A percentile compares a stretch with the other conserved stretches of the same genome.
These are phyloP conservation scores for Cantharis flavilabris DNA, from an alignment of 2,888 invertebrate species.

Conservation along the genomic window DNA sequence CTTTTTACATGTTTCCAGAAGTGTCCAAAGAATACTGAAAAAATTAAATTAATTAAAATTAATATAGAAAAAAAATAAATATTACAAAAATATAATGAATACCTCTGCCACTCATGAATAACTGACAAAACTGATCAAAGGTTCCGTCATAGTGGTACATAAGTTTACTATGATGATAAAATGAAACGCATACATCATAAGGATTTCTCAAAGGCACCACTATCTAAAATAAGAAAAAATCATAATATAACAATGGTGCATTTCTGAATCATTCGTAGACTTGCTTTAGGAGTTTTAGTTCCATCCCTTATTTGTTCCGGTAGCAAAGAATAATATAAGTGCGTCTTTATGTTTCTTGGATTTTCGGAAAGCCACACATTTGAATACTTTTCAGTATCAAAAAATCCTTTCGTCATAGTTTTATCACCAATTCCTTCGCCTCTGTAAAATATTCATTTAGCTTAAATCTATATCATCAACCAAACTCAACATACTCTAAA, in stretches of 20 bases:
- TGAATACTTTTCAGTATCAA: not conserved
- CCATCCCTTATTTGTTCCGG: slow-evolving; percentile 57
- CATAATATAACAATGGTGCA: too few relatives aligned
- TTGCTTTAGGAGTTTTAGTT: slow-evolving; percentile 50
- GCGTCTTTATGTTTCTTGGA: slow-evolving; percentile 65
- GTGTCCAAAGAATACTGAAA: slow-evolving; percentile 38
- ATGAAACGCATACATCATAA: slow-evolving; percentile 88
- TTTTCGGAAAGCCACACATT: not conserved
- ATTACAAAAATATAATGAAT: not conserved
- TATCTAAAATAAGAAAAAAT: slow-evolving; percentile 60
- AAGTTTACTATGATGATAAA: slow-evolving; percentile 79
- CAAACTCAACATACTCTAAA: slow-evolving; percentile 59
- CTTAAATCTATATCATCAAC: not conserved
- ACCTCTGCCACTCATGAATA: slow-evolving; percentile 69
- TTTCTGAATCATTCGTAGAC: not conserved
- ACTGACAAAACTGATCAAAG: slow-evolving; percentile 76
- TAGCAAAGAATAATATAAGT: slow-evolving; percentile 64
- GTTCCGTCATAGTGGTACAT: slow-evolving; percentile 60
- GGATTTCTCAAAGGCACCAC: slow-evolving; percentile 88
- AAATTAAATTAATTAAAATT: too few relatives aligned
- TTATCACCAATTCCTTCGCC: not conserved
- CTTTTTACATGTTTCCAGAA: slow-evolving; percentile 52
- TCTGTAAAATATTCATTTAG: not conserved
- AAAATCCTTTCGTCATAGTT: not conserved
- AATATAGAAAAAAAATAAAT: not conserved